Base-by-base conservation (phyloP, 2,888 invertebrate species). In the Siphlonurus alternatus region DNA sequence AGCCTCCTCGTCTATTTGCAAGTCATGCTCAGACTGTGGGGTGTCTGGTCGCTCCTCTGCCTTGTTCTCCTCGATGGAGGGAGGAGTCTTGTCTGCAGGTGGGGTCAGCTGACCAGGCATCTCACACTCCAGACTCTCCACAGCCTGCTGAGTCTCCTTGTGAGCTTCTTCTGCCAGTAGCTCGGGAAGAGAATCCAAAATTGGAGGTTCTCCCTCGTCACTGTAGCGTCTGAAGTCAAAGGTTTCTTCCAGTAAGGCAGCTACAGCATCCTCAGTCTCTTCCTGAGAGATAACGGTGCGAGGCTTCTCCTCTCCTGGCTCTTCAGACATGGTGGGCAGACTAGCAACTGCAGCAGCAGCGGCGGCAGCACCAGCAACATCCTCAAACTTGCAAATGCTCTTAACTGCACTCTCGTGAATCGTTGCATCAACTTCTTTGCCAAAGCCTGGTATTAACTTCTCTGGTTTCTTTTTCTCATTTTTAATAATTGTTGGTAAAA, bases 231-330 rank as follows among this genome's bases (percentile, higher is more conserved):
- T 62, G 24, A 63, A 67, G 25, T 66, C 70, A 72, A 93, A 91
- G 69, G 91, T 90, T 75, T 92, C 92, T 24, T 89, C 91, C 64
- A 93, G 76, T 25, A 93, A 76, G 1, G 93, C 92, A 7, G 92
- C 92, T 0, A 93, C 93, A 0, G 93, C 93, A 74, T 92, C 92
- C 75, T 90, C 93, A 0, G 93, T 93, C 76, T 93, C 93, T 77
- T 93, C 93, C 75, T 93, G 93, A 0, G 92, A 93, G 71, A 93
- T 93, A 0, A 88, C 80, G 10, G 88, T 88, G 61, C 90, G 81
- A 0, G 88, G 87, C 72, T 89, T 90, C 71, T 89, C 71, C 20
- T 76, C 74, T 23, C 24, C 59, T 54, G 54, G 62, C 1, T 25
- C 20, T 18, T 56, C 24, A 18, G 61, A 53, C 23, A 54, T 54